These are phyloP conservation scores for Acomys russatus DNA, from an alignment of 2,797 vertebrate species.

Conservation along the genomic window DNA sequence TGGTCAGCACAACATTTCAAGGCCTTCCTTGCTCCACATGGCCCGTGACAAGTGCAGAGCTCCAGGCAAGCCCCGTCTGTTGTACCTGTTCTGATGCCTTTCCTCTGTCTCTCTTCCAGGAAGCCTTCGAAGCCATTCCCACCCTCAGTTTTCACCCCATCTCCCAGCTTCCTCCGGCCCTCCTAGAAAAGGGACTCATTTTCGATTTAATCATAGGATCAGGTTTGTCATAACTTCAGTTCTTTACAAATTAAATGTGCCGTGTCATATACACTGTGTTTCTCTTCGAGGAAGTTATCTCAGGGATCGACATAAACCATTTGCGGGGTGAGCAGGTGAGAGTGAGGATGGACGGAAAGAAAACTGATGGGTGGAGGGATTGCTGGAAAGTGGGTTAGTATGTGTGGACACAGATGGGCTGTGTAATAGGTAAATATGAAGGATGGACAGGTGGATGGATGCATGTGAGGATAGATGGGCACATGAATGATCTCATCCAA, in stretches of 20 bases:
- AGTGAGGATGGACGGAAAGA: neutral
- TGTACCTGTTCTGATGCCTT: neutral
- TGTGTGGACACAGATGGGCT: neutral
- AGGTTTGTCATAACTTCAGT: neutral
- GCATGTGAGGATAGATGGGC: neutral
- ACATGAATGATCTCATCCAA: neutral
- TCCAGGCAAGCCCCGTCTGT: neutral
- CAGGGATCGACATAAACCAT: neutral
- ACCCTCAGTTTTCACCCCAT: neutral
- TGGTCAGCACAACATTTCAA: constrained; percentile 41
- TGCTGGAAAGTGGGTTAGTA: constrained; percentile 17
- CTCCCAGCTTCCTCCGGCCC: neutral
- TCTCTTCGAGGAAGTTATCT: constrained; percentile 6
- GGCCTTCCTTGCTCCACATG: neutral
- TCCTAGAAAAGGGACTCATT: neutral
- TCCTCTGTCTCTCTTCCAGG: constrained; percentile 2
- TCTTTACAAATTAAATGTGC: constrained; percentile 40
- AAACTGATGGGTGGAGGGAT: constrained; percentile 12
- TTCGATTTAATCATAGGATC: constrained; percentile 21
- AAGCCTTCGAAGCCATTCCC: constrained; percentile 17
- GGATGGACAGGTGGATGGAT: neutral
- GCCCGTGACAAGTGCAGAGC: neutral
- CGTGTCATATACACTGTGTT: neutral
- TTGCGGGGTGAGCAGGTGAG: neutral
- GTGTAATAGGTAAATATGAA: constrained; percentile 33